Percentiles rank a stretch among this genome's conserved stretches.
Evolutionary conservation across 1,140 invertebrate species (phyloP).

Genomic region (Gyrodactylus bullatarudis): DNA sequence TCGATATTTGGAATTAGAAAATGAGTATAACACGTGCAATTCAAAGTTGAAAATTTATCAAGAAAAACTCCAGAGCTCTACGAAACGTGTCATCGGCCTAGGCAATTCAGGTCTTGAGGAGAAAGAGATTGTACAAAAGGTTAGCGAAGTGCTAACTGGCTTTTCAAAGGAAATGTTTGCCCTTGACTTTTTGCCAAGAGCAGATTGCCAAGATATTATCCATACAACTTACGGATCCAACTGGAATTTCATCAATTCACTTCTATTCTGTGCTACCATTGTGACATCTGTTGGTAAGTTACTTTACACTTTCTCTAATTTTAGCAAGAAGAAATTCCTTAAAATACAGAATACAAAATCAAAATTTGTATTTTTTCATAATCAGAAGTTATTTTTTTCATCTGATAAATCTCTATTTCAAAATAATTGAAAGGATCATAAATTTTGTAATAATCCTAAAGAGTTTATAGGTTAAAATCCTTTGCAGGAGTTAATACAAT

Average conservation of each 20-base stretch:
- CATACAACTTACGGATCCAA: background rate
- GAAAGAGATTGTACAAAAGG: background rate
- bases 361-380: too few relatives aligned
- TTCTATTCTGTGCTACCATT: slow-evolving; percentile 1
- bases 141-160: background rate
- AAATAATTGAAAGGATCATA: too few relatives aligned
- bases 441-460: too few relatives aligned
- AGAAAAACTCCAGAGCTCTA: background rate
- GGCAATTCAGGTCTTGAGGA: background rate
- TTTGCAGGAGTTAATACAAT: too few relatives aligned
- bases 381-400: too few relatives aligned
- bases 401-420: too few relatives aligned
- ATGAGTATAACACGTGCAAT: background rate
- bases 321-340: too few relatives aligned
- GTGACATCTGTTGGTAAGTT: background rate
- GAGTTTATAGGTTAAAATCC: too few relatives aligned
- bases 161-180: slow-evolving; percentile 1
- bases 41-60: background rate
- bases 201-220: background rate
- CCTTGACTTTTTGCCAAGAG: background rate
- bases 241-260: slow-evolving; percentile 2
- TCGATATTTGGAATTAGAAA: background rate
- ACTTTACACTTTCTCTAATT: background rate
- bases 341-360: too few relatives aligned
- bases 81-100: background rate